Conservation (phyloP, 2,797 vertebrate genomes). For the Heteromormyrus szaboi region DNA sequence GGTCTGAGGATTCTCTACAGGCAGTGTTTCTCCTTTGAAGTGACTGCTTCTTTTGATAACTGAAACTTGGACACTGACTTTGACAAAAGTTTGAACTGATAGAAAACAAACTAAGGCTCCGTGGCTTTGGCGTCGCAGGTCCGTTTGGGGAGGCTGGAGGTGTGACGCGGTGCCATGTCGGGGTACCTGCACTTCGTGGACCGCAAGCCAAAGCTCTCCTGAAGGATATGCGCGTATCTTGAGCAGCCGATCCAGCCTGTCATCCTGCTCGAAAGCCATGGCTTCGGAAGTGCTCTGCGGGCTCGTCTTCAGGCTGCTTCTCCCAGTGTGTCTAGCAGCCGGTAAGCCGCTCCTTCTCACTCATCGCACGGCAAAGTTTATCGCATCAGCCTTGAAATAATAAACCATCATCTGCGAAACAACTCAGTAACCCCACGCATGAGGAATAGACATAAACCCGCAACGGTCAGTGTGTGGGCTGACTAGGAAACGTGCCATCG, state of each 20-base stretch:
- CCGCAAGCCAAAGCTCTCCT: slow-evolving; percentile 23
- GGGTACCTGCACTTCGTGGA: slow-evolving; percentile 19
- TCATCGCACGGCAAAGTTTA: neutral
- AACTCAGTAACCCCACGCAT: neutral
- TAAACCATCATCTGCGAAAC: neutral
- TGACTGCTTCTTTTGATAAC: neutral
- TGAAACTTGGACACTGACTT: neutral
- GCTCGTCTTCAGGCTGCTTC: slow-evolving; percentile 74
- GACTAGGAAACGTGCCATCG: neutral
- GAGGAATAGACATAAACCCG: neutral
- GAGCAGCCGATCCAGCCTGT: slow-evolving; percentile 19
- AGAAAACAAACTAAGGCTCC: neutral
- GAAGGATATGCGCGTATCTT: slow-evolving; percentile 7
- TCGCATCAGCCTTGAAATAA: neutral
- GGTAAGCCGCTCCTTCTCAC: slow-evolving; percentile 52
- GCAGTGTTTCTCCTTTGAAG: neutral
- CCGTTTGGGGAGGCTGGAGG: neutral
- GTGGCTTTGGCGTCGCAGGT: neutral
- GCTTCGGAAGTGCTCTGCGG: slow-evolving; percentile 79
- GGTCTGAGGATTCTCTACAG: neutral
- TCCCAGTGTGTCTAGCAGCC: slow-evolving; percentile 73
- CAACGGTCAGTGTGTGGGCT: neutral
- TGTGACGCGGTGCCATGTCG: neutral
- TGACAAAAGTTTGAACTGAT: neutral
- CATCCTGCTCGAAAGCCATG: slow-evolving; percentile 50